These are phyloP conservation scores for Drosophila sp. DNA, from an alignment of 1,140 invertebrate genomes.

Conservation along the genomic window DNA sequence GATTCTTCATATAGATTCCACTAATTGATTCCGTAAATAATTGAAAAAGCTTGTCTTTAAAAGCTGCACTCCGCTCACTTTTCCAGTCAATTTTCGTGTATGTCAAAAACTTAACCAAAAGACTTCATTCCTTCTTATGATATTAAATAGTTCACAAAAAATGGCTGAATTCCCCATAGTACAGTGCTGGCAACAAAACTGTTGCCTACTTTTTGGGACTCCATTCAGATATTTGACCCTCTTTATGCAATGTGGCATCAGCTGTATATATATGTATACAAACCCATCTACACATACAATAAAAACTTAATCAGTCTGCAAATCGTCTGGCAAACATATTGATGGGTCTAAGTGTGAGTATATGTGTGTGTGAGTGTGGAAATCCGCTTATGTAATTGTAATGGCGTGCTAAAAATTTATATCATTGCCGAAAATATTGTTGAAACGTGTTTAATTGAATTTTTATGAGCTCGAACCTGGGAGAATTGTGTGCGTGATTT, in stretches of 20 bases:
- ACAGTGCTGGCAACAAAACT: conserved; percentile 27
- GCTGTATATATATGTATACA: neutral
- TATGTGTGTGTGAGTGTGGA: conserved; percentile 11
- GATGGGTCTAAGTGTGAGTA: conserved; percentile 8
- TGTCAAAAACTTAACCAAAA: too few species aligned
- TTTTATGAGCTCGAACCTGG: conserved; percentile 65
- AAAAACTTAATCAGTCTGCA: conserved; percentile 79
- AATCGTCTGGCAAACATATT: conserved; percentile 66
- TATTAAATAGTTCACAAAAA: too few species aligned
- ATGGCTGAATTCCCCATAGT: too few species aligned
- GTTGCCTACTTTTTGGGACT: conserved; percentile 44
- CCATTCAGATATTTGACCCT: conserved; percentile 28
- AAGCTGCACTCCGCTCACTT: too few species aligned
- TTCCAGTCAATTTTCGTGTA: too few species aligned
- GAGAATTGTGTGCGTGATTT: conserved; percentile 40
- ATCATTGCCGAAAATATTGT: conserved; percentile 77
- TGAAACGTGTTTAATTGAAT: conserved; percentile 82
- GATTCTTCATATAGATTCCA: too few species aligned
- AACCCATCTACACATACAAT: conserved; percentile 40
- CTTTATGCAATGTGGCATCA: conserved; percentile 56
- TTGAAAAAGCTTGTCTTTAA: too few species aligned
- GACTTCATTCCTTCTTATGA: too few species aligned
- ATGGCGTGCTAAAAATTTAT: conserved; percentile 80
- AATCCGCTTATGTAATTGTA: conserved; percentile 81
- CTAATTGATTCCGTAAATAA: too few species aligned